Evolutionary conservation across 2,888 invertebrate genomes (phyloP).

Genomic region (Ormia ochracea): DNA sequence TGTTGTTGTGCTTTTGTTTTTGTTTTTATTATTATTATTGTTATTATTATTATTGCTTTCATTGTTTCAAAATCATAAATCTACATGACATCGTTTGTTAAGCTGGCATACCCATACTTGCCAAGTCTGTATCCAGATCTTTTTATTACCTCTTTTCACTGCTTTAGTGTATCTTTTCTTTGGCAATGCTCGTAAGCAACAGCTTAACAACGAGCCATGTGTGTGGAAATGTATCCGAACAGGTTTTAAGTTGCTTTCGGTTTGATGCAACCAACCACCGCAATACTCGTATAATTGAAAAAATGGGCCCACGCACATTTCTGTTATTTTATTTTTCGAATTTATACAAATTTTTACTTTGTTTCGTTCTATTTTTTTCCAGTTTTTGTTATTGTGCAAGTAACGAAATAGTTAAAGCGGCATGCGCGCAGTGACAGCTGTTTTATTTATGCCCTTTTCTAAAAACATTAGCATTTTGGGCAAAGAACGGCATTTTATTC

Average conservation of each 20-base stretch:
- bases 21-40: too few relatives aligned
- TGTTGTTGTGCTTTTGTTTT: slow-evolving; percentile 17
- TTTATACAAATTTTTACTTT: too few relatives aligned
- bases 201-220: slow-evolving; percentile 44
- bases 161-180: slow-evolving; percentile 19
- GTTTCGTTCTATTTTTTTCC: neutral
- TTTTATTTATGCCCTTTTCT: neutral
- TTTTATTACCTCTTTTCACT: neutral
- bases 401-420: slow-evolving; percentile 26
- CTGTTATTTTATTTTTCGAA: neutral
- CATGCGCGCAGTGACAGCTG: slow-evolving; percentile 8
- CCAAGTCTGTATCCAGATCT: slow-evolving; percentile 25
- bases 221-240: slow-evolving; percentile 51
- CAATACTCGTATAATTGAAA: slow-evolving; percentile 22
- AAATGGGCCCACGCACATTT: slow-evolving; percentile 50
- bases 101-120: slow-evolving; percentile 19
- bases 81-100: slow-evolving; percentile 59
- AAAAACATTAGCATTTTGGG: neutral
- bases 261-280: slow-evolving; percentile 59
- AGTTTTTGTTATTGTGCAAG: slow-evolving; percentile 6
- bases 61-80: slow-evolving; percentile 53
- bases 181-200: slow-evolving; percentile 15
- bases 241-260: slow-evolving; percentile 51
- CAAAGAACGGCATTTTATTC: slow-evolving; percentile 12
- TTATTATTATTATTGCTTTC: too few relatives aligned